phyloP scores from a whole-genome alignment of 1,140 invertebrate genomes.

The Cydia pomonella region DNA sequence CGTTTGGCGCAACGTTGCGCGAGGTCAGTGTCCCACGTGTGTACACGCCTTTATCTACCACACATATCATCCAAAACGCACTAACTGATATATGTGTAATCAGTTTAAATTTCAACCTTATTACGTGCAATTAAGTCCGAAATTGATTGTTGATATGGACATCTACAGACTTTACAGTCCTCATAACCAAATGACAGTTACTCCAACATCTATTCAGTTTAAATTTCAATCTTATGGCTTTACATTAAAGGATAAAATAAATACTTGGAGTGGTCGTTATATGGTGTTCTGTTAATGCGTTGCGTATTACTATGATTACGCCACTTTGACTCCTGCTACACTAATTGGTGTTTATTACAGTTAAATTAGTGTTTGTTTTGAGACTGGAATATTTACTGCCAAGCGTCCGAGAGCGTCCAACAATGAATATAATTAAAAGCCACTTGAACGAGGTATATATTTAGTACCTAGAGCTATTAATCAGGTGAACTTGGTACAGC shows the following conservation, averaged over 20 bases:
- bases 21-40: constrained; percentile 43
- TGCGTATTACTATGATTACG: constrained; percentile 6
- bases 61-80: not conserved
- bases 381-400: not conserved
- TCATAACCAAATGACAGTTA: not conserved
- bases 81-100: not conserved
- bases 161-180: not conserved
- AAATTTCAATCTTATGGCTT: not conserved
- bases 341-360: constrained; percentile 6
- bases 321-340: constrained; percentile 4
- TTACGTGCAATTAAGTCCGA: not conserved
- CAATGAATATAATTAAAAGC: not conserved
- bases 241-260: not conserved
- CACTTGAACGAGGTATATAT: too few species aligned
- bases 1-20: constrained; percentile 35
- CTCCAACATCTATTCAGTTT: not conserved
- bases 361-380: constrained; percentile 9
- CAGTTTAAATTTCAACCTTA: not conserved
- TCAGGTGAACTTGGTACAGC: too few species aligned
- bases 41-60: constrained; percentile 23
- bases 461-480: too few species aligned
- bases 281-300: not conserved
- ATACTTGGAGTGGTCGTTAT: not conserved
- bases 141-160: not conserved
- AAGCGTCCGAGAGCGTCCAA: not conserved